These are phyloP conservation scores for Agapornis roseicollis DNA, from an alignment of 2,113 vertebrate species.

Conservation along the genomic window DNA sequence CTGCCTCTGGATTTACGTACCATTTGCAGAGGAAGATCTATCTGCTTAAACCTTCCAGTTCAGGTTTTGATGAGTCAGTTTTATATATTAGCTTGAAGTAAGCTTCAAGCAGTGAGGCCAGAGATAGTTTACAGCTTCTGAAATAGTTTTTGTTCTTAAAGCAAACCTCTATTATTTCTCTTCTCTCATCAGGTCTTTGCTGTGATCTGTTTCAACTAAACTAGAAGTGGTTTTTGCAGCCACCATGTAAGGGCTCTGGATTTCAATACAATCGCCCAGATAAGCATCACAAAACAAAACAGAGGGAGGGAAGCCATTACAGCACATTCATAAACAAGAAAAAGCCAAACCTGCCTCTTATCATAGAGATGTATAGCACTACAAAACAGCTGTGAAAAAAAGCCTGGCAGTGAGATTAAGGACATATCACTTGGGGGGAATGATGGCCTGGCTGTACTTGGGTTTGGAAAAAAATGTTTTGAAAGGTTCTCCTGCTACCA, in stretches of 20 bases:
- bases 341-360: neutral
- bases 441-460: neutral
- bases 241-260: neutral
- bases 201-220: neutral
- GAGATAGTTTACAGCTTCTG: neutral
- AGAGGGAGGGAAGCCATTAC: neutral
- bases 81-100: neutral
- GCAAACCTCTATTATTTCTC: neutral
- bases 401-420: neutral
- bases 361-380: neutral
- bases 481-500: constrained; percentile 41
- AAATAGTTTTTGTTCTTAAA: neutral
- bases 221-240: neutral
- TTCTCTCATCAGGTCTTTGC: neutral
- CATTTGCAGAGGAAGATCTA: neutral
- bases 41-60: neutral
- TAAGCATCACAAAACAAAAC: neutral
- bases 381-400: neutral
- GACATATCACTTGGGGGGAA: neutral
- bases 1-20: neutral
- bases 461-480: constrained; percentile 34
- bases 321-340: neutral
- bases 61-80: neutral
- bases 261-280: neutral
- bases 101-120: neutral